Evolutionary conservation across 1,140 invertebrate genomes (phyloP), one percentile per base, ranked within the genome.

Genomic region (Eulimnadia texana): DNA sequence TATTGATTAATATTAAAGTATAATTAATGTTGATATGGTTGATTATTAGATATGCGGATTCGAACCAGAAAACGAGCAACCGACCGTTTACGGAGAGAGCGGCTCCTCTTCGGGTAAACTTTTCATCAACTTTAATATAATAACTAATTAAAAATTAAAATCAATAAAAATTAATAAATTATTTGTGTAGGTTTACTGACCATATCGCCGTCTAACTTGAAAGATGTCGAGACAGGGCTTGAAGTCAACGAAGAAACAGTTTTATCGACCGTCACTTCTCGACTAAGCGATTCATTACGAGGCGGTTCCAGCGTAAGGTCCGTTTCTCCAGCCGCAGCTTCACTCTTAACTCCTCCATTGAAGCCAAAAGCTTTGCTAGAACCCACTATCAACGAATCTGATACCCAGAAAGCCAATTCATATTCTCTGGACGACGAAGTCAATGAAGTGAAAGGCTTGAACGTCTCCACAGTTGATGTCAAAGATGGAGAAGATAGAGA

Each of bases 21-120:
- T 52, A 52, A 52, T 10, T 11, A 22, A 6, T 20, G 51, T 22
- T 19, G 51, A 52, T 10, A 64, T 28, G 16, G 33, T 42, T 42
- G 33, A 42, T 42, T 65, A 60, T 2, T 42, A 76, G 74, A 47
- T 71, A 23, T 74, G 73, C 69, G 73, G 74, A 25, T 71, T 72
- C 65, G 72, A 74, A 62, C 63, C 58, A 42, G 67, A 68, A 24
- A 64, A 54, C 50, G 61, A 64, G 16, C 53, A 52, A 42, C 56
- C 61, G 20, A 33, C 52, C 33, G 50, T 42, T 2, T 57, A 57
- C 33, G 55, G 22, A 33, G 55, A 57, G 29, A 57, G 3, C 16
- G 55, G 33, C 11, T 27, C 55, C 11, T 19, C 28, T 54, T 54
- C n/a, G n/a, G n/a, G n/a, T n/a, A n/a, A n/a, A n/a, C n/a, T n/a